These are phyloP conservation scores for Ceyx melanurus DNA, from an alignment of 2,113 vertebrate species.

Conservation along the genomic window DNA sequence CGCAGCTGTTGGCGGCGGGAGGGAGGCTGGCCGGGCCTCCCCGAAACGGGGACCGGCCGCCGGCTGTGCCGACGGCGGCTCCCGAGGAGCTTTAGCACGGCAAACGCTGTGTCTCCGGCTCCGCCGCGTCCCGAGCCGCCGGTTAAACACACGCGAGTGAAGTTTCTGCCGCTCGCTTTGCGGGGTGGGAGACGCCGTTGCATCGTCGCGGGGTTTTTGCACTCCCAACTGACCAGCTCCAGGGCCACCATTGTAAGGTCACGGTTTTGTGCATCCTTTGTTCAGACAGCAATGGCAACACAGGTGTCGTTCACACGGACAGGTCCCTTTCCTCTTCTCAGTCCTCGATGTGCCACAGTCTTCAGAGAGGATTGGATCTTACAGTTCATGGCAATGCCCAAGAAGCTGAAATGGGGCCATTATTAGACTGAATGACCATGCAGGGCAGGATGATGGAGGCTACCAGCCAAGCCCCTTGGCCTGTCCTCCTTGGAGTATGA, in stretches of 20 bases:
- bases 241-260: background rate
- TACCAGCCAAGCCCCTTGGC: rapidly evolving
- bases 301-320: background rate
- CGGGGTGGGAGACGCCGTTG: rapidly evolving
- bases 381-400: background rate
- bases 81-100: rapidly evolving
- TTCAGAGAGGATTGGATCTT: background rate
- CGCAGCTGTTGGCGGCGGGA: background rate
- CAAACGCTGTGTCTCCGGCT: background rate
- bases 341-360: background rate
- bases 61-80: background rate
- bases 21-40: too few species aligned
- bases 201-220: background rate
- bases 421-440: background rate
- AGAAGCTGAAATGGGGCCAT: background rate
- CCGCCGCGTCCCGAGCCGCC: background rate
- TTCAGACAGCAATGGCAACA: rapidly evolving
- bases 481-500: background rate
- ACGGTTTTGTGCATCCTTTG: background rate
- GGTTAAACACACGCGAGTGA: rapidly evolving
- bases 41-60: background rate
- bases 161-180: background rate
- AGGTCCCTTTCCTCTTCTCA: background rate
- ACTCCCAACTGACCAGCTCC: rapidly evolving
- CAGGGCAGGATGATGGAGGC: rapidly evolving